A percentile compares a stretch with the other conserved stretches of the same genome.
These are phyloP conservation scores for Sebastes diploproa DNA, from an alignment of 2,797 vertebrate species.

Conservation along the genomic window DNA sequence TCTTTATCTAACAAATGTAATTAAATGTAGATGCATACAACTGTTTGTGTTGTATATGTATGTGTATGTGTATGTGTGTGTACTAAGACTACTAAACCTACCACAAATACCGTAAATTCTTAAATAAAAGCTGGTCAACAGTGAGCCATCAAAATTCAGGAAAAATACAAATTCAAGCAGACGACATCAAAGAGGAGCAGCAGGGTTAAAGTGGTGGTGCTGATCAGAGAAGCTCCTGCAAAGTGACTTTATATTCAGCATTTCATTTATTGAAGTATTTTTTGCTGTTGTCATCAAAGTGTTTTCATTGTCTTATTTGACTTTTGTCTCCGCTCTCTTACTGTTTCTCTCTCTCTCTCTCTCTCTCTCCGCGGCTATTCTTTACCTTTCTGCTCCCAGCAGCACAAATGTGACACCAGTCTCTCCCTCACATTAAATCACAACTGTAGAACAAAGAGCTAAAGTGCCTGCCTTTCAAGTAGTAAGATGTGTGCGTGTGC, in stretches of 20 bases:
- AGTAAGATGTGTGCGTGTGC: not conserved
- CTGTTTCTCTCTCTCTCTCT: not conserved
- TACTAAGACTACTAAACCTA: not conserved
- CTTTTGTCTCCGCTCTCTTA: not conserved
- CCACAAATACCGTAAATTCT: not conserved
- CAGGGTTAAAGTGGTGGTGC: not conserved
- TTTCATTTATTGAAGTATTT: not conserved
- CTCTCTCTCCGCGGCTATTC: not conserved
- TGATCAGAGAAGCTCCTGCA: not conserved
- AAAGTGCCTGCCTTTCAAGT: not conserved
- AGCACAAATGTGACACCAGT: not conserved
- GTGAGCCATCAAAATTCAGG: not conserved
- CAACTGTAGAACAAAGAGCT: not conserved
- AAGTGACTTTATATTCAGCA: not conserved
- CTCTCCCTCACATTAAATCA: not conserved
- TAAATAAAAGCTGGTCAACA: not conserved
- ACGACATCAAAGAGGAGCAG: rapidly evolving
- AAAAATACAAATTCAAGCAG: not conserved
- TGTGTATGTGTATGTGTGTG: not conserved
- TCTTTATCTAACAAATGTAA: not conserved
- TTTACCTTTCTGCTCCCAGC: not conserved
- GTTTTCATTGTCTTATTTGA: not conserved
- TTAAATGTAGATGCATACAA: not conserved
- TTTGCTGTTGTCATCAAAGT: not conserved
- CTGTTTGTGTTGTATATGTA: not conserved